Evolutionary conservation across 1,140 invertebrate species (phyloP), one percentile per base, ranked within the genome.

Genomic region (Danaus melanippus): DNA sequence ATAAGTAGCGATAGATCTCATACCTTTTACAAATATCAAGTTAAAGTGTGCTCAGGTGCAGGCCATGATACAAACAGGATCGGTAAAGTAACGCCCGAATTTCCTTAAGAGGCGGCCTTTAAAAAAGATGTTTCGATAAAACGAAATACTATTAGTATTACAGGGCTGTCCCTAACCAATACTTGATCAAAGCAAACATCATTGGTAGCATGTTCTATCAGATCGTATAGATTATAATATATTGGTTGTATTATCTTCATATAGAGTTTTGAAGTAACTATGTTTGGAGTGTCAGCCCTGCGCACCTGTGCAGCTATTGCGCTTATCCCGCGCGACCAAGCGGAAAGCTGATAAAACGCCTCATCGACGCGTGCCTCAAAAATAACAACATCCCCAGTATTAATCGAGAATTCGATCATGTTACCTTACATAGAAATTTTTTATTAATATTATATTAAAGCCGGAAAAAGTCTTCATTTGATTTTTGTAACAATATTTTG

Each of bases 341-440:
- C 60, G 66, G 74, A 76, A 76, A 63, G 42, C 43, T 48, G 74
- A 73, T 76, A 79, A 79, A 79, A 73, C 59, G 68, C 50, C 64
- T 66, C 65, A 69, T 58, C 60, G 60, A 56, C 52, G 59, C 53
- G 45, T 49, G 39, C 39, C 49, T 55, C 47, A 15, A 51, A 50
- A 60, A 46, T 58, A 60, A 58, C 45, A 53, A 49, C 51, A 53
- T 48, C 56, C 56, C 21, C 21, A 32, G 21, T 32, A 32, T 32
- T 32, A 32, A 32, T 32, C 21, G 21, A 32, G 21, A 32, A 32
- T 32, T 32, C 21, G 21, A 32, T 32, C 21, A 32, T 32, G 21
- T 32, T 3, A 32, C 21, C 21, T 32, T 32, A 32, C 21, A 8
- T 32, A 0, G 21, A 32, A 3, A 32, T 32, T 32, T 32, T 32